Conservation (phyloP, 2,888 invertebrate species). For the Teleiodes luculella region DNA sequence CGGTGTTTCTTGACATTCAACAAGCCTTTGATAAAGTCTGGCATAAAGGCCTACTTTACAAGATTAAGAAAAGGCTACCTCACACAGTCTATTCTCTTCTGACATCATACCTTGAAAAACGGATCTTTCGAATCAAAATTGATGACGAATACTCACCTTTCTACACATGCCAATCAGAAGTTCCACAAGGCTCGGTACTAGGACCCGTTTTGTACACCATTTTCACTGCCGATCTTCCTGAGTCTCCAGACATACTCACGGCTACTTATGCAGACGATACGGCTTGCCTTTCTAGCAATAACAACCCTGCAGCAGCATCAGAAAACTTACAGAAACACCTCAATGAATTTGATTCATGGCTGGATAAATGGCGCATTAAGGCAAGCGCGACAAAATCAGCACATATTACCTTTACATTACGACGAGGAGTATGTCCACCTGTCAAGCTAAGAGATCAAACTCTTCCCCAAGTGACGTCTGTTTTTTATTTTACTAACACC, state of each 20-base stretch:
- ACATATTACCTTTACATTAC: neutral
- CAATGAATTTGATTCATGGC: neutral
- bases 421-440: no score
- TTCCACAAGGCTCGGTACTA: no score
- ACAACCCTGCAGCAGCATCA: neutral
- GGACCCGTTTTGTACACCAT: neutral
- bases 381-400: neutral
- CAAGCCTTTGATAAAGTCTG: neutral
- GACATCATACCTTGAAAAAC: neutral
- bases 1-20: neutral
- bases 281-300: neutral
- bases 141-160: neutral
- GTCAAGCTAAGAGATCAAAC: neutral
- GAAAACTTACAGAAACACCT: no score
- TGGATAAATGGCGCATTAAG: neutral
- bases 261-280: constrained; percentile 3
- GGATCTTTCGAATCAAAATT: neutral
- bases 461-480: neutral
- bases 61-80: neutral
- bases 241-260: neutral
- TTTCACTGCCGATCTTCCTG: neutral
- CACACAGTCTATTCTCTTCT: neutral
- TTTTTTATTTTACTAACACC: no score
- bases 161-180: neutral
- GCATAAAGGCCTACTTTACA: neutral